These are phyloP conservation scores for Apoderus coryli DNA, from an alignment of 2,888 invertebrate genomes.

Conservation along the genomic window DNA sequence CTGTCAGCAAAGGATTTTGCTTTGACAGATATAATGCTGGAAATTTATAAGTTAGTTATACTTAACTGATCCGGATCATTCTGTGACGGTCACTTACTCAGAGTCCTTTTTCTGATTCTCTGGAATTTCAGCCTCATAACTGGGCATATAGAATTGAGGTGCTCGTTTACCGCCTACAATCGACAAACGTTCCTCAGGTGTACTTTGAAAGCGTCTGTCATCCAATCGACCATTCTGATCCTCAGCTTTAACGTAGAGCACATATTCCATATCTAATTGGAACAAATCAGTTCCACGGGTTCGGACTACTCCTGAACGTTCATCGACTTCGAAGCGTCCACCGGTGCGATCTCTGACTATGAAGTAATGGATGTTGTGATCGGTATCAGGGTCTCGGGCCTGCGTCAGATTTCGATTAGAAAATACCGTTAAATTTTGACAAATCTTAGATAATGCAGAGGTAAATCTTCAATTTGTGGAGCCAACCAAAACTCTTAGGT, in stretches of 20 bases:
- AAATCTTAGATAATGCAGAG: too few species aligned
- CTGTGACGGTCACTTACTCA: slow-evolving; percentile 87
- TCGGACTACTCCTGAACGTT: slow-evolving; percentile 69
- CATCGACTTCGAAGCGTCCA: slow-evolving; percentile 33
- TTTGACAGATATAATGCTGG: slow-evolving; percentile 89
- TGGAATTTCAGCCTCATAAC: slow-evolving; percentile 89
- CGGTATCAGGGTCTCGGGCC: slow-evolving; percentile 93
- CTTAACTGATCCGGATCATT: too few species aligned
- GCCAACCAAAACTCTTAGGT: too few species aligned
- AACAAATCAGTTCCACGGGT: slow-evolving; percentile 85
- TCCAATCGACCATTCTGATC: slow-evolving; percentile 91
- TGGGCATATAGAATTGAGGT: slow-evolving; percentile 93
- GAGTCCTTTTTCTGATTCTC: slow-evolving; percentile 96
- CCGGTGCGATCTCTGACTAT: slow-evolving; percentile 83
- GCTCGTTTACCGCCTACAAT: slow-evolving; percentile 96
- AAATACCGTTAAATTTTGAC: too few species aligned
- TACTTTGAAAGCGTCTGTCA: slow-evolving; percentile 77
- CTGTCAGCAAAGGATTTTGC: slow-evolving; percentile 96
- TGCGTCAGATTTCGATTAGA: too few species aligned
- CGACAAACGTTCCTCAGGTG: slow-evolving; percentile 79
- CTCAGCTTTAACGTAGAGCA: slow-evolving; percentile 89
- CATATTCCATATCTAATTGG: slow-evolving; percentile 92
- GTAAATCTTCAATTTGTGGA: too few species aligned
- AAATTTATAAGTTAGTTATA: too few species aligned
- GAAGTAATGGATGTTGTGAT: slow-evolving; percentile 91